phyloP scores from a whole-genome alignment of 2,113 vertebrate genomes.

The Macrotus californicus region DNA sequence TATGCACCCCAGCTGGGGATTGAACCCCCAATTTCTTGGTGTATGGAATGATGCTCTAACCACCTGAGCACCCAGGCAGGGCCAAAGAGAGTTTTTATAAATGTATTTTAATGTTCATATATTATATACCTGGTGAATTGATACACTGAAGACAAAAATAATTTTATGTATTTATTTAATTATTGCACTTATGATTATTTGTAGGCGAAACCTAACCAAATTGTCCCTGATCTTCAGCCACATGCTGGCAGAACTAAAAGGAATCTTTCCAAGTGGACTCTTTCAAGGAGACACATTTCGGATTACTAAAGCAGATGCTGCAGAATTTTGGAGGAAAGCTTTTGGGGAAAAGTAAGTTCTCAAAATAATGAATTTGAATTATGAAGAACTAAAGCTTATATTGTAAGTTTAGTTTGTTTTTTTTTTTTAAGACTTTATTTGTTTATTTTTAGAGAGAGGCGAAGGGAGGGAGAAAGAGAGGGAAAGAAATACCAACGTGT shows the following conservation, averaged over 20 bases:
- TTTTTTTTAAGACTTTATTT: no score
- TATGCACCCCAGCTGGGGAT: no score
- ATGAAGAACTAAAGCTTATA: background rate
- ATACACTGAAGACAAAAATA: background rate
- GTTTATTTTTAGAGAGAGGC: no score
- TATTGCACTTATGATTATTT: slow-evolving; percentile 19
- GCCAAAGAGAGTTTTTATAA: background rate
- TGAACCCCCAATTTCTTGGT: no score
- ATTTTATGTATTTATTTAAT: slow-evolving; percentile 26
- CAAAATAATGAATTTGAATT: background rate
- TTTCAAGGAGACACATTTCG: slow-evolving; percentile 98
- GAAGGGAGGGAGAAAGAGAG: no score
- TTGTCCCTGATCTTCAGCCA: slow-evolving; percentile 98
- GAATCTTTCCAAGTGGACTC: slow-evolving; percentile 94
- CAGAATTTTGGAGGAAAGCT: slow-evolving; percentile 97
- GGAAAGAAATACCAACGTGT: no score
- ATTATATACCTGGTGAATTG: background rate
- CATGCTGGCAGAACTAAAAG: slow-evolving; percentile 98
- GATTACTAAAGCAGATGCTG: slow-evolving; percentile 98
- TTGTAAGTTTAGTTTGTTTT: background rate
- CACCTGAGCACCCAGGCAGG: no score
- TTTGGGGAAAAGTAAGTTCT: slow-evolving; percentile 96
- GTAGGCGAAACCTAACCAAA: slow-evolving; percentile 95
- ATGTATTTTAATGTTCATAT: background rate
- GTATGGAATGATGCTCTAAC: no score